A percentile compares a stretch with the other conserved stretches of the same genome.
phyloP scores from a whole-genome alignment of 2,797 vertebrate species.

The Arctocebus calabarensis region DNA sequence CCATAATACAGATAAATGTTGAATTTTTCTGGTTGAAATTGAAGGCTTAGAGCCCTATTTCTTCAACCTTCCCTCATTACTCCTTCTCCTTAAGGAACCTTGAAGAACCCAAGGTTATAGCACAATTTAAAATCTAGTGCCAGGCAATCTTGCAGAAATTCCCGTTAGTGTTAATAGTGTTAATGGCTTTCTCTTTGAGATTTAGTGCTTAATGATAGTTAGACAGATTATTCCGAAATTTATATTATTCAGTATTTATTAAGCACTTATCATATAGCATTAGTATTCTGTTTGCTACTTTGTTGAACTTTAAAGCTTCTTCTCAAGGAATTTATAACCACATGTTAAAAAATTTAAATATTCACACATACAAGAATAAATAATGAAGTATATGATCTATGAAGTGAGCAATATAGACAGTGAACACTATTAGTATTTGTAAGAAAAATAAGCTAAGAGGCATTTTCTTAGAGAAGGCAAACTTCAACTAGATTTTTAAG shows the following conservation, averaged over 20 bases:
- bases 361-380: constrained; percentile 21
- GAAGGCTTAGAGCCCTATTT: neutral
- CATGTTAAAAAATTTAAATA: constrained; percentile 43
- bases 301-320: constrained; percentile 35
- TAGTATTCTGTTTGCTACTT: neutral
- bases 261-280: neutral
- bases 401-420: neutral
- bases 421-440: neutral
- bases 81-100: neutral
- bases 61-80: constrained; percentile 15
- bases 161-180: constrained; percentile 49
- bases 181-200: constrained; percentile 54
- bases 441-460: neutral
- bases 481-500: constrained; percentile 12
- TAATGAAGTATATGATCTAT: constrained; percentile 46
- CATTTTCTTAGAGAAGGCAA: constrained; percentile 10
- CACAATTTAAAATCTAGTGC: constrained; percentile 47
- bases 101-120: constrained; percentile 44
- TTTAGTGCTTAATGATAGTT: constrained; percentile 55
- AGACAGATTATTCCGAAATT: constrained; percentile 58
- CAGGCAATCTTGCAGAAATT: neutral
- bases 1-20: neutral
- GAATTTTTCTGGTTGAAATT: constrained; percentile 42
- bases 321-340: constrained; percentile 60
- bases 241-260: constrained; percentile 51